These are phyloP conservation scores for Coregonus sp. DNA, from an alignment of 2,797 vertebrate species.

Conservation along the genomic window DNA sequence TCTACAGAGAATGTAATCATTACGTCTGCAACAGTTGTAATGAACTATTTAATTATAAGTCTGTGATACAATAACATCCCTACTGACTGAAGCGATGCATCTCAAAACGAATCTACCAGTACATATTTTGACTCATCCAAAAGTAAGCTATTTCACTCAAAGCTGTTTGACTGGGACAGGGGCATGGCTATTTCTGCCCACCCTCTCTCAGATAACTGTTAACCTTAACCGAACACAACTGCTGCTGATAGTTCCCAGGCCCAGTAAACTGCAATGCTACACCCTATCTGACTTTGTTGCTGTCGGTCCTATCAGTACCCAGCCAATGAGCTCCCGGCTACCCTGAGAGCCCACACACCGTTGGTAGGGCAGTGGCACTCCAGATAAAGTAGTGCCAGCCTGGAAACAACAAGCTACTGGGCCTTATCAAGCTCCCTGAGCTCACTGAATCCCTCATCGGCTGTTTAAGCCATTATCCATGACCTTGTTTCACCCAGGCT, in stretches of 20 bases:
- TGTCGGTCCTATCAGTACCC: conserved; percentile 33
- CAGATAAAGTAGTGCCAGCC: conserved; percentile 22
- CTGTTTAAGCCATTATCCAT: not conserved
- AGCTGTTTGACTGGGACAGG: conserved; percentile 35
- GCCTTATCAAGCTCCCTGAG: not conserved
- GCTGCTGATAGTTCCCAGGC: conserved; percentile 24
- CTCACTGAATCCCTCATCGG: not conserved
- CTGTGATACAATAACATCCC: not conserved
- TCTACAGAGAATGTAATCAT: not conserved
- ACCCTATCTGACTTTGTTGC: conserved; percentile 38
- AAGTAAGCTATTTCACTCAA: not conserved
- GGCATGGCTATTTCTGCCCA: conserved; percentile 55
- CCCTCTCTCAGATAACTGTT: conserved; percentile 12
- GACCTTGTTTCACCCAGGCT: not conserved
- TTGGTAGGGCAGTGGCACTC: conserved; percentile 13
- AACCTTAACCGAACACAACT: conserved; percentile 9
- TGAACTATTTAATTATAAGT: not conserved
- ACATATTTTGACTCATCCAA: not conserved
- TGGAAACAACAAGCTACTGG: conserved; percentile 24
- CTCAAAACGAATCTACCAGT: not conserved
- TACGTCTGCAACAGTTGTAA: not conserved
- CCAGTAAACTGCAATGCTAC: conserved; percentile 27
- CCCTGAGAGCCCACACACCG: conserved; percentile 16
- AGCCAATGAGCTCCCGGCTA: conserved; percentile 37
- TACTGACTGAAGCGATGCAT: not conserved